Base-by-base conservation (phyloP, 2,113 vertebrate genomes). In the Caretta caretta region DNA sequence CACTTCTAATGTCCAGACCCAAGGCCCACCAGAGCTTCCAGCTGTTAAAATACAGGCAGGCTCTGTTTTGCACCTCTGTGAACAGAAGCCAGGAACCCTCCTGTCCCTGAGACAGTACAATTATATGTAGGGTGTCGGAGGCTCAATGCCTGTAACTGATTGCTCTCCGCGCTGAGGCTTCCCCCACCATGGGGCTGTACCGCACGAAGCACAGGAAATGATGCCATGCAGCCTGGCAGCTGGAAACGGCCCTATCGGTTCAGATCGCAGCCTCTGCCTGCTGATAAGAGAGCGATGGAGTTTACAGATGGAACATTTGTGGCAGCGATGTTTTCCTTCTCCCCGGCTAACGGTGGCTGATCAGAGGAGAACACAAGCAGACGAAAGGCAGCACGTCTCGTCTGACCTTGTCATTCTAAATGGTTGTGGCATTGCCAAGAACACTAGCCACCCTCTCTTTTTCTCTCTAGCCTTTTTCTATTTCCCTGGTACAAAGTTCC, bases 331-430 rank as follows among this genome's bases (percentile, higher is more conserved):
- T 84, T 95, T 92, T 89, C 89, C 82, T 80, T 89, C 80, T 48
- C 31, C 27, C 91, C 53, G 89, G 84, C 84, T 53, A 57, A 46
- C 42, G 87, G 69, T 83, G 85, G 53, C 82, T 96, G 92, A 96
- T 95, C 91, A 91, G 81, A 96, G 83, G 69, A 88, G 94, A 95
- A 84, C 59, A 53, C 49, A 92, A 94, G 79, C 89, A 92, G 97
- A 93, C 94, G 91, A 96, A 93, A 95, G 49, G 19, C 48, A 95
- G 49, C 82, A 87, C 48, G 38, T 56, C 53, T 1, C 83, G 25
- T 82, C 49, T 92, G 97, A 96, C 97, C 92, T 96, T 97, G 97
- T 97, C 94, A 97, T 92, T 57, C 12, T 97, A 95, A 96, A 48
- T 76, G 38, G 84, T 86, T 96, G 88, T 97, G 97, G 86, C 97